Evolutionary conservation across 2,113 vertebrate species (phyloP).

Genomic region (Henicopernis longicauda): DNA sequence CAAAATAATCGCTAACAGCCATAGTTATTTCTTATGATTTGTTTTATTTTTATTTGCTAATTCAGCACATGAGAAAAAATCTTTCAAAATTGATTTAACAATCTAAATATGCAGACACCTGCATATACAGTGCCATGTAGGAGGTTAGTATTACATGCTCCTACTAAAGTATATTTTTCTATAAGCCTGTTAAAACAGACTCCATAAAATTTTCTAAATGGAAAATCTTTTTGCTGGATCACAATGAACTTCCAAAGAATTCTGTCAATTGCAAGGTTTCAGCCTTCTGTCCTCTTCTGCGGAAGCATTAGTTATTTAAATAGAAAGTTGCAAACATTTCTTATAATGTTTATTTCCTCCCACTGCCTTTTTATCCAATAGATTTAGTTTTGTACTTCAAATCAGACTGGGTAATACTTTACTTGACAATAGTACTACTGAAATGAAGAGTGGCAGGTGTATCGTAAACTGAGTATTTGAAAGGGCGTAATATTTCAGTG

Average conservation of each 20-base stretch:
- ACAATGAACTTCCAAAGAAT: neutral
- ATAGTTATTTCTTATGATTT: neutral
- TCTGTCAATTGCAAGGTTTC: neutral
- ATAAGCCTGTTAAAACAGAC: neutral
- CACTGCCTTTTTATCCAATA: neutral
- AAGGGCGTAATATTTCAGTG: neutral
- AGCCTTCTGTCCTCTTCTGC: neutral
- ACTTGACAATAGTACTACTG: neutral
- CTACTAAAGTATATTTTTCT: neutral
- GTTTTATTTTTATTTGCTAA: neutral
- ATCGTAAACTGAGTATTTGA: neutral
- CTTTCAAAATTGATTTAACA: neutral
- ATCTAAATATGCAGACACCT: neutral
- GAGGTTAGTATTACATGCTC: neutral
- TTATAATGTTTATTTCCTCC: neutral
- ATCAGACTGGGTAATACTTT: neutral
- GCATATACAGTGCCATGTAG: neutral
- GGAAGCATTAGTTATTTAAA: neutral
- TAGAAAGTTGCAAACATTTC: neutral
- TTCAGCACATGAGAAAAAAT: neutral
- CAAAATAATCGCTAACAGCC: neutral
- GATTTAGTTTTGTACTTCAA: neutral
- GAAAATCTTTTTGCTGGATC: neutral
- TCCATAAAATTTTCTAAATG: neutral
- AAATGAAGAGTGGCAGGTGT: neutral